phyloP scores from a whole-genome alignment of 2,888 invertebrate genomes.

The Priapulus caudatus region DNA sequence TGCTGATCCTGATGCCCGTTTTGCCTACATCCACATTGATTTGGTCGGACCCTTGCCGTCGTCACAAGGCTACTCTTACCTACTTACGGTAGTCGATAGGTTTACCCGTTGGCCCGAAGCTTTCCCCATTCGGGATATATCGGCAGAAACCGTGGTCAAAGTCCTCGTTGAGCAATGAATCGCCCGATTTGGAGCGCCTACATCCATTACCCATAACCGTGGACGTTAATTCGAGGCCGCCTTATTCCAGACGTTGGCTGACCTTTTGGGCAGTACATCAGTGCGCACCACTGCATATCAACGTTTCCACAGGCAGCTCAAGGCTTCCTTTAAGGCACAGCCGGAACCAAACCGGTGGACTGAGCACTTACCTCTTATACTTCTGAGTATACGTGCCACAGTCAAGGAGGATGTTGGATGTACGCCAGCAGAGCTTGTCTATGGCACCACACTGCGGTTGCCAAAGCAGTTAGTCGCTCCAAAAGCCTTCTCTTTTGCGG shows the following conservation, averaged over 20 bases:
- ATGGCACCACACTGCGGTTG: slow-evolving; percentile 26
- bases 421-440: slow-evolving; percentile 30
- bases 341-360: slow-evolving; percentile 8
- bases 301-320: slow-evolving; percentile 12
- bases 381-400: slow-evolving; percentile 22
- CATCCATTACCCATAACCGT: slow-evolving; percentile 29
- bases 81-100: slow-evolving; percentile 27
- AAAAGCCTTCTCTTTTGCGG: no score
- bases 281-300: slow-evolving; percentile 9
- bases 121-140: slow-evolving; percentile 10
- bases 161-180: slow-evolving; percentile 37
- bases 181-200: slow-evolving; percentile 30
- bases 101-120: slow-evolving; percentile 21
- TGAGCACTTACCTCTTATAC: slow-evolving; percentile 17
- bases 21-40: slow-evolving; percentile 39
- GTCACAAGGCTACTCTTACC: slow-evolving; percentile 20
- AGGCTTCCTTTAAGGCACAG: slow-evolving; percentile 13
- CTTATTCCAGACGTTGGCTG: slow-evolving; percentile 15
- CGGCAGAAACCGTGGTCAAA: slow-evolving; percentile 29
- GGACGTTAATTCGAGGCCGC: slow-evolving; percentile 27
- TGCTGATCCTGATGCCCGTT: slow-evolving; percentile 24
- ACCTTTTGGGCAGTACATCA: slow-evolving; percentile 8
- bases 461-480: no score
- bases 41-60: slow-evolving; percentile 38
- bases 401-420: slow-evolving; percentile 29